phyloP scores from a whole-genome alignment of 2,888 invertebrate species.

The Clusia tigrina region DNA sequence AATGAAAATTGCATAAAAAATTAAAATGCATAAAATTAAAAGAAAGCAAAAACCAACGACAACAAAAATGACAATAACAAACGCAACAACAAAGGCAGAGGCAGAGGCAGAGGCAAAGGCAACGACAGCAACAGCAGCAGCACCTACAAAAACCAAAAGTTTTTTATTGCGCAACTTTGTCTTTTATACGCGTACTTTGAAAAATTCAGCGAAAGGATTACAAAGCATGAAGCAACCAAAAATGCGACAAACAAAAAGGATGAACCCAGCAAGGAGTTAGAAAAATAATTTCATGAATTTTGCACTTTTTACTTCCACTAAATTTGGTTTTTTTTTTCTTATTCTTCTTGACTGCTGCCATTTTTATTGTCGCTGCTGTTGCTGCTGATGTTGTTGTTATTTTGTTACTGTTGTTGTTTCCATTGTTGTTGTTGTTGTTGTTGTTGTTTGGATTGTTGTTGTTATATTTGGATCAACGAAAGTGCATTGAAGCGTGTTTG shows the following conservation, averaged over 20 bases:
- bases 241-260: no score
- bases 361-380: background rate
- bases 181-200: constrained; percentile 2
- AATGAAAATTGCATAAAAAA: constrained; percentile 15
- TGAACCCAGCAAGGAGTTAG: no score
- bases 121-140: background rate
- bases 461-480: background rate
- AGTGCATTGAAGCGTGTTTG: background rate
- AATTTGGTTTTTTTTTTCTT: background rate
- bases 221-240: background rate
- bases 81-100: background rate
- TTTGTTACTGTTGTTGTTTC: background rate
- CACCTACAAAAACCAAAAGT: background rate
- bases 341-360: background rate
- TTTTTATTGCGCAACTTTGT: constrained; percentile 16
- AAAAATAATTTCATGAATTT: constrained; percentile 4
- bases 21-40: constrained; percentile 8
- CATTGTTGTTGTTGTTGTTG: background rate
- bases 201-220: constrained; percentile 15
- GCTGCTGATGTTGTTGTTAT: constrained; percentile 3
- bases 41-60: background rate
- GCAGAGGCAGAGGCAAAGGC: no score
- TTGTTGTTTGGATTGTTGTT: background rate
- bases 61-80: background rate
- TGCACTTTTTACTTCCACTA: background rate